These are phyloP conservation scores for Cherax destructor DNA, from an alignment of 1,140 invertebrate genomes.

Conservation along the genomic window DNA sequence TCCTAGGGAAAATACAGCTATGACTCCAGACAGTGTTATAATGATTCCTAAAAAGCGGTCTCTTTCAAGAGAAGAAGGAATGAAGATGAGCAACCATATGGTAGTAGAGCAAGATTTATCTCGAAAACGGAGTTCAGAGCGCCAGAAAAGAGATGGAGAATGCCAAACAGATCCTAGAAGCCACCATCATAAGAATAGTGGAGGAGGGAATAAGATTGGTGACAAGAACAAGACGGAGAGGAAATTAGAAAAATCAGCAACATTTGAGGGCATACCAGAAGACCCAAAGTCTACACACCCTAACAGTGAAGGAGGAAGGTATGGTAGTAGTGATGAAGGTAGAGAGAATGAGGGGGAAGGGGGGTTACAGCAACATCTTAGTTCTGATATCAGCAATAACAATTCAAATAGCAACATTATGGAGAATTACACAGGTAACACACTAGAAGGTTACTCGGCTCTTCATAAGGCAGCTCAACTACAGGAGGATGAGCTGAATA, in stretches of 20 bases:
- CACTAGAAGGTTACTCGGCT: conserved; percentile 70
- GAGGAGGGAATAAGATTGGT: not conserved
- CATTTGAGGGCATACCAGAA: conserved; percentile 71
- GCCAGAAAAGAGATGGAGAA: conserved; percentile 62
- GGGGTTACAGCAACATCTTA: conserved; percentile 50
- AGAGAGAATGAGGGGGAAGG: conserved; percentile 52
- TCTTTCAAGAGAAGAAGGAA: conserved; percentile 65
- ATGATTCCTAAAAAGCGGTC: conserved; percentile 69
- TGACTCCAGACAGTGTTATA: conserved; percentile 69
- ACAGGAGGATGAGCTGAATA: conserved; percentile 68
- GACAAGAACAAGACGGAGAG: conserved; percentile 73
- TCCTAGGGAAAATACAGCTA: conserved; percentile 59
- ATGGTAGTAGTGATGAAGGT: conserved; percentile 54
- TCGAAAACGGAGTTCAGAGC: conserved; percentile 58
- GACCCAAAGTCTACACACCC: conserved; percentile 37
- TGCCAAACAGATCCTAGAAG: conserved; percentile 67
- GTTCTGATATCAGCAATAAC: conserved; percentile 59
- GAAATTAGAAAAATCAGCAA: conserved; percentile 73
- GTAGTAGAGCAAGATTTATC: conserved; percentile 23
- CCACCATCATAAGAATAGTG: conserved; percentile 42
- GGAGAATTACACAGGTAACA: conserved; percentile 60
- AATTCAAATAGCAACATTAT: conserved; percentile 41
- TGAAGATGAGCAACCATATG: conserved; percentile 51
- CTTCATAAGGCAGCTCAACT: conserved; percentile 66
- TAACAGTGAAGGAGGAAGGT: conserved; percentile 54